Evolutionary conservation across 1,140 invertebrate species (phyloP).

Genomic region (Diabrotica virgifera): DNA sequence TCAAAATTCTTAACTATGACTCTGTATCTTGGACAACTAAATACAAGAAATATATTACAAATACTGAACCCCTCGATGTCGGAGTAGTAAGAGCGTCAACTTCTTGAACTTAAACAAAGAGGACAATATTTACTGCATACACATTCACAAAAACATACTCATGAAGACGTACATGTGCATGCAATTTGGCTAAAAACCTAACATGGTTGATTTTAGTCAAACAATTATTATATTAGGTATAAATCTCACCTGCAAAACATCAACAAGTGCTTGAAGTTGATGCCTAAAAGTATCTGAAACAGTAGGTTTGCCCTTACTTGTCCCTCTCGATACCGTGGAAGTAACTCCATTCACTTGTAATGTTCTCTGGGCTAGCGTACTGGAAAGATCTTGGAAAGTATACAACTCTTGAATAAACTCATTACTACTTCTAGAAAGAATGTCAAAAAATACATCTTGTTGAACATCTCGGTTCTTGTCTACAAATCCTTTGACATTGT

Average conservation of each 20-base stretch:
- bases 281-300: conserved; percentile 91
- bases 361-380: conserved; percentile 26
- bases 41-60: too few relatives aligned
- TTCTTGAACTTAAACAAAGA: too few relatives aligned
- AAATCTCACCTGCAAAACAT: conserved; percentile 60
- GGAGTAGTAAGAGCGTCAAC: too few relatives aligned
- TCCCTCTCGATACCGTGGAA: conserved; percentile 76
- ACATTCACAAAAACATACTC: too few relatives aligned
- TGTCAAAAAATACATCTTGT: conserved; percentile 93
- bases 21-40: too few relatives aligned
- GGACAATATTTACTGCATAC: too few relatives aligned
- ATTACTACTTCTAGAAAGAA: conserved; percentile 82
- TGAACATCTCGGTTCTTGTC: conserved; percentile 96
- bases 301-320: conserved; percentile 87
- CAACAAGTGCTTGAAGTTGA: conserved; percentile 87
- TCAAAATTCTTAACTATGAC: too few relatives aligned
- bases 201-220: too few relatives aligned
- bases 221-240: too few relatives aligned
- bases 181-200: too few relatives aligned
- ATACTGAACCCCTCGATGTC: too few relatives aligned
- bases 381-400: conserved; percentile 65
- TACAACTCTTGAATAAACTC: conserved; percentile 87
- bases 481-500: conserved; percentile 89
- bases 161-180: too few relatives aligned
- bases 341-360: conserved; percentile 49